Evolutionary conservation across 1,140 invertebrate species (phyloP).

Genomic region (Pomacea maculata): DNA sequence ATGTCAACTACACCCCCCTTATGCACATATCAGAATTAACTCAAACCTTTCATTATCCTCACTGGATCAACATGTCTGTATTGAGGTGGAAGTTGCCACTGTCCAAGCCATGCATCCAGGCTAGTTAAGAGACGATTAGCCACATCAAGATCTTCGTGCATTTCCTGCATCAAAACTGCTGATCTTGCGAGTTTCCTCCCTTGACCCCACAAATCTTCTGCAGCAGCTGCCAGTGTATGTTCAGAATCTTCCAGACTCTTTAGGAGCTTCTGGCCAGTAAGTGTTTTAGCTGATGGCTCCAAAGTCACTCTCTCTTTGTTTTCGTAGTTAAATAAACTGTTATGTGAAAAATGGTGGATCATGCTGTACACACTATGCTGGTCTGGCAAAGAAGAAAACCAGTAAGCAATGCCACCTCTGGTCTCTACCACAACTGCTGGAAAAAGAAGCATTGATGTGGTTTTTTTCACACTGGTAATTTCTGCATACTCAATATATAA

Average conservation of each 20-base stretch:
- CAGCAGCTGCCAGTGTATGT: slow-evolving; percentile 9
- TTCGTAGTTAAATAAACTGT: neutral
- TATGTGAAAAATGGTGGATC: slow-evolving; percentile 5
- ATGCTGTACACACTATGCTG: slow-evolving; percentile 14
- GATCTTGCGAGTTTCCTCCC: slow-evolving; percentile 10
- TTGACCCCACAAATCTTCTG: neutral
- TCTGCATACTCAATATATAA: slow-evolving; percentile 10
- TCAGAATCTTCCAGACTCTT: slow-evolving; percentile 15
- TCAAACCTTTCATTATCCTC: neutral
- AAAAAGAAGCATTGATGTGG: slow-evolving; percentile 12
- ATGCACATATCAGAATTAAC: neutral
- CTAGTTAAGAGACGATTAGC: slow-evolving; percentile 12
- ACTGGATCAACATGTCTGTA: slow-evolving; percentile 3
- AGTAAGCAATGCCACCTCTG: neutral
- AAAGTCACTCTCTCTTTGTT: neutral
- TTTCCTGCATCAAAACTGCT: neutral
- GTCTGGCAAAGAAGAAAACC: slow-evolving; percentile 20
- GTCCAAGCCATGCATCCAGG: slow-evolving; percentile 9
- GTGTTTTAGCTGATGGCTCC: neutral
- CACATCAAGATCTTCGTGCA: slow-evolving; percentile 17
- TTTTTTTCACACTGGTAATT: slow-evolving; percentile 7
- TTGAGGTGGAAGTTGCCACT: slow-evolving; percentile 6
- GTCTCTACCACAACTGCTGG: slow-evolving; percentile 1
- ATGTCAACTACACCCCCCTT: too few relatives aligned
- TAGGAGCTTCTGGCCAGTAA: slow-evolving; percentile 7